Evolutionary conservation across 53 echinoderm and acorn worm species (phyloP).

Genomic region (Zoroaster sp.): DNA sequence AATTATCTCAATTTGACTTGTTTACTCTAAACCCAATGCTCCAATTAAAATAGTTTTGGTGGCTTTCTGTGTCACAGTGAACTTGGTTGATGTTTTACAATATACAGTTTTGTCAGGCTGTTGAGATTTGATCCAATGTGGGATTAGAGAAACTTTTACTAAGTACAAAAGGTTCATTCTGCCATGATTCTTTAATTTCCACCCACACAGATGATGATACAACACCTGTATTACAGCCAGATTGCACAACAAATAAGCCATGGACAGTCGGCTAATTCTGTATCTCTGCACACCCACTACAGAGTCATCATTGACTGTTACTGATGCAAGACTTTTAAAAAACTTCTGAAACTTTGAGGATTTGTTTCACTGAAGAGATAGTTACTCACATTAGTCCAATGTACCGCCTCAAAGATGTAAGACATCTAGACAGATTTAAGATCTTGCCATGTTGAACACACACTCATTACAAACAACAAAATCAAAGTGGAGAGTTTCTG

Average conservation of each 20-base stretch:
- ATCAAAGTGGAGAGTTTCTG: neutral
- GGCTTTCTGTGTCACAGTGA: neutral
- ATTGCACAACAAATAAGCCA: neutral
- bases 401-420: neutral
- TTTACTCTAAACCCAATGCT: neutral
- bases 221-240: neutral
- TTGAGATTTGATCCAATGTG: neutral
- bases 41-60: neutral
- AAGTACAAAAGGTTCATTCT: neutral
- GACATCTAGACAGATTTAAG: neutral
- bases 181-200: neutral
- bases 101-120: neutral
- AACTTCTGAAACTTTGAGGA: neutral
- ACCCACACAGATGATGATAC: neutral
- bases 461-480: neutral
- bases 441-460: neutral
- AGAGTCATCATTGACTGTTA: neutral
- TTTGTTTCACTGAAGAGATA: neutral
- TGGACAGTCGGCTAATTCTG: neutral
- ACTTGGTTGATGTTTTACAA: neutral
- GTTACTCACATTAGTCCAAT: conserved; percentile 7
- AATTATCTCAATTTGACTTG: neutral
- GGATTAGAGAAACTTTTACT: neutral
- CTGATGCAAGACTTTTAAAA: neutral
- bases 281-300: too few species aligned